Conservation (phyloP, 2,797 vertebrate genomes). For the Hippocampus kuda region DNA sequence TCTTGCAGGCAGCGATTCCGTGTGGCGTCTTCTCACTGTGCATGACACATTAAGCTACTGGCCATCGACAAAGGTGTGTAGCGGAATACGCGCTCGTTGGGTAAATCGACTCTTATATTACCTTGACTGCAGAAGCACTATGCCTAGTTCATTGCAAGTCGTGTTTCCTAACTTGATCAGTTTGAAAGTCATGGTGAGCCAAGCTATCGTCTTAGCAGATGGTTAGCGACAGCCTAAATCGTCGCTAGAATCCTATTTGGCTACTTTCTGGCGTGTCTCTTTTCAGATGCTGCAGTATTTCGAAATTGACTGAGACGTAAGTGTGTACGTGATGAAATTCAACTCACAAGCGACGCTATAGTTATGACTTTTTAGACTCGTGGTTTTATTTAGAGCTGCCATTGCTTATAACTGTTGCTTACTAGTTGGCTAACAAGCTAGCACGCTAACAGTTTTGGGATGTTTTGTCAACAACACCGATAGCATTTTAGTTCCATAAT, state of each 20-base stretch:
- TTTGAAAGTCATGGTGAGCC: conserved; percentile 31
- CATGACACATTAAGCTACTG: not conserved
- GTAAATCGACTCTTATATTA: conserved; percentile 2
- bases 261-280: conserved; percentile 8
- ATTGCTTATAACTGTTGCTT: conserved; percentile 17
- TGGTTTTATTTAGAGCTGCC: conserved; percentile 9
- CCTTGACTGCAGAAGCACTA: no score
- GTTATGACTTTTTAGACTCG: conserved; percentile 2
- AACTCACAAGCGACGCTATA: not conserved
- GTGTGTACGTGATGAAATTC: conserved; percentile 1
- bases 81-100: not conserved
- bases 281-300: conserved; percentile 6
- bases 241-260: conserved; percentile 19
- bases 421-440: conserved; percentile 44
- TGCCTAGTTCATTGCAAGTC: conserved; percentile 8
- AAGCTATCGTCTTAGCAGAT: conserved; percentile 31
- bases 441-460: conserved; percentile 20
- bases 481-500: not conserved
- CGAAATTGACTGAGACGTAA: conserved; percentile 18
- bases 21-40: conserved; percentile 14
- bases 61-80: not conserved
- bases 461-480: conserved; percentile 30
- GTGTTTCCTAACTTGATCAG: conserved; percentile 24
- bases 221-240: conserved; percentile 12
- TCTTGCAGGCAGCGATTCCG: conserved; percentile 15